Evolutionary conservation across 2,888 invertebrate genomes (phyloP), one percentile per base, ranked within the genome.

Genomic region (Anarsia innoxiella): DNA sequence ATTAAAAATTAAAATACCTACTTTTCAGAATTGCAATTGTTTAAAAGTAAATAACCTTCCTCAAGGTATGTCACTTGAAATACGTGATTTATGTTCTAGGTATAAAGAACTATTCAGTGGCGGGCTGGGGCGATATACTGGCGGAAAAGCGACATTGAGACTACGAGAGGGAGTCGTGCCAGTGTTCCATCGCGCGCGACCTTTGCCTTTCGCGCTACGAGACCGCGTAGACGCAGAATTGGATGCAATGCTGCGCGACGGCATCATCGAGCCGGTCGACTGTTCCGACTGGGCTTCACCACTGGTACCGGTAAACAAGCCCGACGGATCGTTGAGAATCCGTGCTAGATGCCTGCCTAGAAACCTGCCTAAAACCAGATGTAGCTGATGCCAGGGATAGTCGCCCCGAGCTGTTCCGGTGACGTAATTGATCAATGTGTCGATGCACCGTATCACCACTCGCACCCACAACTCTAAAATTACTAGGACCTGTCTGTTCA

Each of bases 341-440:
- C 53, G 52, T 30, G 51, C 36, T 0, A 52, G 55, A 35, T 56
- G n/a, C n/a, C n/a, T n/a, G n/a, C n/a, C n/a, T n/a, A n/a, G n/a
- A n/a, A n/a, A n/a, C n/a, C n/a, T n/a, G n/a, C n/a, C n/a, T n/a
- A n/a, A n/a, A n/a, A n/a, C n/a, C n/a, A n/a, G n/a, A n/a, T n/a
- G n/a, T n/a, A n/a, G n/a, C n/a, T n/a, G n/a, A n/a, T n/a, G n/a
- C n/a, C n/a, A n/a, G n/a, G n/a, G n/a, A n/a, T n/a, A n/a, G n/a
- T n/a, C n/a, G n/a, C n/a, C n/a, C n/a, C n/a, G n/a, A n/a, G n/a
- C n/a, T n/a, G n/a, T n/a, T n/a, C n/a, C n/a, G n/a, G n/a, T n/a
- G n/a, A n/a, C n/a, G n/a, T n/a, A n/a, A n/a, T n/a, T n/a, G n/a
- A n/a, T n/a, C n/a, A n/a, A n/a, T n/a, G n/a, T n/a, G n/a, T n/a